Evolutionary conservation across 2,888 invertebrate genomes (phyloP), one percentile per base, ranked within the genome.

Genomic region (Hypolimnas misippus): DNA sequence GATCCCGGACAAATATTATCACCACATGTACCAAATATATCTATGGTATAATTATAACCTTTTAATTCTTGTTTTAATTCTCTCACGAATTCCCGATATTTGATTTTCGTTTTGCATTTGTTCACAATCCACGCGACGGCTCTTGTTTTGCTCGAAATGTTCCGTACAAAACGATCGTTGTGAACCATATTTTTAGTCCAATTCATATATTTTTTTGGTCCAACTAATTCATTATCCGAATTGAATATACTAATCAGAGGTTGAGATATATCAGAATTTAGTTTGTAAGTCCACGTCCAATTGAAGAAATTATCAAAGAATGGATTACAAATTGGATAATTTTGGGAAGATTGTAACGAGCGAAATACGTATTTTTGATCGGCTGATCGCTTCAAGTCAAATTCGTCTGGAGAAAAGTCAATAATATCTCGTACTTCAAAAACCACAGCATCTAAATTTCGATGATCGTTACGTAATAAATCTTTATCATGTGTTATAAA

Each of bases 221-320:
- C 90, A 6, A 89, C 63, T 1, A 79, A 38, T 1, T 70, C 71
- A 31, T 81, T 75, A 5, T 79, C 75, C 0, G 29, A 46, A 57
- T 80, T 70, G 50, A 77, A 76, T 21, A 90, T 80, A 44, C 78
- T 78, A 6, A 87, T 73, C 66, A 84, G 87, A 0, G 89, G 82
- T 46, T 84, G 82, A 1, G 84, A 80, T 61, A 90, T 77, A 57
- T 87, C 86, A 0, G 90, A 89, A 61, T 84, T 76, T 1, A 88
- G 69, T 74, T 80, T 88, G 17, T 90, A 92, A 0, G 89, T 87
- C 91, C 91, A 90, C 0, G 91, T 89, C 84, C 81, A 84, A 58
- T 91, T 91, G 58, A 92, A 92, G 63, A 89, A 92, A 25, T 82
- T 61, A 3, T 90, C 87, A 19, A 82, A 84, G 4, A 70, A 66